phyloP scores from a whole-genome alignment of 2,888 invertebrate genomes.

The Ophraella communa region DNA sequence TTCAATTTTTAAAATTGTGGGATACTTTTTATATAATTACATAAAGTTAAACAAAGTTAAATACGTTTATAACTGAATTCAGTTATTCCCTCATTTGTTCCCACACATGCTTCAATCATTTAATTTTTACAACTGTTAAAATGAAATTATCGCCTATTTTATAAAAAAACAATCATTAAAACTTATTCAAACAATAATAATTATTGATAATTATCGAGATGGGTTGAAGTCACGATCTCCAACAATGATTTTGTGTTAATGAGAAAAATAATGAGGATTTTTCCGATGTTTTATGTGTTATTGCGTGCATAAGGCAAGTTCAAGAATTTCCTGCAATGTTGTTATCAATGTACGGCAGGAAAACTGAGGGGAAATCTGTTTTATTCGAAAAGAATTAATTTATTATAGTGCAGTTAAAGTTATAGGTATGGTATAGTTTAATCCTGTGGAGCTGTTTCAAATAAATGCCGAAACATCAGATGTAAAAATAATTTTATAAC shows the following conservation, averaged over 20 bases:
- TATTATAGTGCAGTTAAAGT: no score
- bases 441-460: no score
- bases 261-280: neutral
- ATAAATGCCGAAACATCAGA: no score
- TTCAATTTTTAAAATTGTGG: no score
- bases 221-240: neutral
- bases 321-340: no score
- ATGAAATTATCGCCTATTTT: slow-evolving; percentile 20
- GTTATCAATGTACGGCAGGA: no score
- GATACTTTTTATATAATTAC: no score
- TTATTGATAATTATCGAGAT: slow-evolving; percentile 8
- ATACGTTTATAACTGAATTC: slow-evolving; percentile 4
- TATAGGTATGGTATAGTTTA: no score
- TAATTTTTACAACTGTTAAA: slow-evolving; percentile 12
- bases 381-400: no score
- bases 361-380: no score
- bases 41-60: no score
- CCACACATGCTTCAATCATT: slow-evolving; percentile 9
- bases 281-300: neutral
- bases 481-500: no score
- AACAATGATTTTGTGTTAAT: neutral
- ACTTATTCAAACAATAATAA: slow-evolving; percentile 16
- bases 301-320: neutral
- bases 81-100: slow-evolving; percentile 8
- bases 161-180: slow-evolving; percentile 24